Percentiles rank a stretch among this genome's conserved stretches.
phyloP scores from a whole-genome alignment of 30 jellyfish, hydroid and myxozoan species.

The Nemopilema nomurai region DNA sequence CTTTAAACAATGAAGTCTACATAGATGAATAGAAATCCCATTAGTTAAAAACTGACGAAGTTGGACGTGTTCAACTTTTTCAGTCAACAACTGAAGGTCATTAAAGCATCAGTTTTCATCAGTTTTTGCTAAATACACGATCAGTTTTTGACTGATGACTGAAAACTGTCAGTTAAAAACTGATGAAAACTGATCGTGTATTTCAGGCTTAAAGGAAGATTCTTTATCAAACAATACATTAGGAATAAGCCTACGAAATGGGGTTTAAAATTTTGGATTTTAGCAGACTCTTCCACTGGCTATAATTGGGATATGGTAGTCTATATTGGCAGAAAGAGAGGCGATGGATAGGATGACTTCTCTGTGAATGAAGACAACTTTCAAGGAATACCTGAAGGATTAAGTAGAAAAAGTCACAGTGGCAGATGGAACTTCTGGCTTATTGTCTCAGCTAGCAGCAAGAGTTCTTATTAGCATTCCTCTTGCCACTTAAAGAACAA shows the following conservation, averaged over 20 bases:
- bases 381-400: not conserved
- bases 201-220: slow-evolving; percentile 11
- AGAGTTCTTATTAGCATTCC: not conserved
- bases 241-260: too few species aligned
- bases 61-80: slow-evolving; percentile 20
- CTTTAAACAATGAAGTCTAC: not conserved
- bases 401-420: not conserved
- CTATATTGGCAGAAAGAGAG: slow-evolving; percentile 23
- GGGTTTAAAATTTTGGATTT: slow-evolving; percentile 45
- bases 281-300: slow-evolving; percentile 52
- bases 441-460: not conserved
- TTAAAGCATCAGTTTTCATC: not conserved
- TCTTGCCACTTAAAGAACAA: too few species aligned
- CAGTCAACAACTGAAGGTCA: slow-evolving; percentile 22
- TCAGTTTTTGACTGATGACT: slow-evolving; percentile 22
- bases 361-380: not conserved
- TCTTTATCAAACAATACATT: too few species aligned
- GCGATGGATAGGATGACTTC: slow-evolving; percentile 1
- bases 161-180: slow-evolving; percentile 5
- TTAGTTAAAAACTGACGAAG: slow-evolving; percentile 7
- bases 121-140: slow-evolving; percentile 11
- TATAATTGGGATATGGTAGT: slow-evolving; percentile 34
- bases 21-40: not conserved
- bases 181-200: slow-evolving; percentile 15
- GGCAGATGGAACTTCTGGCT: not conserved